Base-by-base conservation (phyloP, 2,113 vertebrate species). In the Varanus komodoensis region DNA sequence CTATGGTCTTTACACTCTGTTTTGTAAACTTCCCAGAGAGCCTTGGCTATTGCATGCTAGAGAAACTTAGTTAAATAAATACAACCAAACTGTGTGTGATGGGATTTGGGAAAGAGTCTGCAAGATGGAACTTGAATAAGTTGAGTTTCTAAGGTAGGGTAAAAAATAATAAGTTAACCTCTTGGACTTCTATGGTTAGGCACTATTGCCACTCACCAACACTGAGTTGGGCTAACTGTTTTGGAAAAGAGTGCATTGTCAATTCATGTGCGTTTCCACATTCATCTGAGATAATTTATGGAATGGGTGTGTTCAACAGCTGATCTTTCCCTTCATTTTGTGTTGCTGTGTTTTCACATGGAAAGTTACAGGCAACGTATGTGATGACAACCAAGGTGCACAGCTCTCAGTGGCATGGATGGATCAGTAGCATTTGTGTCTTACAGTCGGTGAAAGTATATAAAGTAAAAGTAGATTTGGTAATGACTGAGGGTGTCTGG, bases 401-500 rank as follows among this genome's bases (percentile, higher is more conserved):
- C 80, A 86, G 90, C 95, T 97, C 91, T 95, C 91, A 81, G 12
- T 92, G 90, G 91, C 93, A 93, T 95, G 92, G 86, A 84, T 93
- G 90, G 52, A 87, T 93, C 69, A 32, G 83, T 90, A 95, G 82
- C 92, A 94, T 95, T 93, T 68, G 23, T 90, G 89, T 90, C 90
- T 91, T 93, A 91, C 50, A 92, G 88, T 94, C 83, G 87, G 74
- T 84, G 93, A 94, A 93, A 87, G 73, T 88, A 94, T 89, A 90
- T 93, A 89, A 96, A 93, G 80, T 92, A 96, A 95, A 23, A 78
- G 82, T 93, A 89, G 88, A 89, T 69, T 84, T 96, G 86, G 93
- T 95, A 96, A 96, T 92, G 92, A 89, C 86, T 93, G 84, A 86
- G 90, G 89, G 93, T 96, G 95, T 96, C 96, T 87, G 93, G 90